Conservation (phyloP, 2,113 vertebrate genomes). For the Blennius ocellaris region DNA sequence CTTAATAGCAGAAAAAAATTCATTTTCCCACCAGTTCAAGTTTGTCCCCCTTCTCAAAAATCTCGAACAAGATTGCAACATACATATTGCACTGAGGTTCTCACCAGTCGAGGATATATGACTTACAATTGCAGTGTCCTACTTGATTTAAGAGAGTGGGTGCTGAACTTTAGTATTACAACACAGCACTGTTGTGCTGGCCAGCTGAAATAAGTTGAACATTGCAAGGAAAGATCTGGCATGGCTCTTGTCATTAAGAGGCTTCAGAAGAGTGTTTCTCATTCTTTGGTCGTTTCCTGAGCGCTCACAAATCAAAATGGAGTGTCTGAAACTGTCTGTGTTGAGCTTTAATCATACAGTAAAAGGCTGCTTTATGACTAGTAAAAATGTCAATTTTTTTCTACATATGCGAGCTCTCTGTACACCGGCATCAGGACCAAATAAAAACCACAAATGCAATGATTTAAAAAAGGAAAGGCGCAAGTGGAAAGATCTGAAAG, state of each 20-base stretch:
- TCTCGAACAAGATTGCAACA: not conserved
- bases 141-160: conserved; percentile 18
- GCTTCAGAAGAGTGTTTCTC: conserved; percentile 29
- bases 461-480: conserved; percentile 2
- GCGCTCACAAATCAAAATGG: conserved; percentile 49
- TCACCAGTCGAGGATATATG: conserved; percentile 16
- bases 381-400: conserved; percentile 21
- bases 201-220: conserved; percentile 18
- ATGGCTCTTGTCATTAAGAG: conserved; percentile 18
- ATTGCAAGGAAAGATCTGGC: conserved; percentile 30
- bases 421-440: conserved; percentile 40
- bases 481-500: not conserved
- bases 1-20: conserved; percentile 14
- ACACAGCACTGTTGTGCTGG: not conserved
- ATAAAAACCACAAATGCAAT: conserved; percentile 28
- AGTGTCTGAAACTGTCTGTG: conserved; percentile 4
- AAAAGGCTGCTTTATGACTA: conserved; percentile 6
- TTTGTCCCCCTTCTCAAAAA: not conserved
- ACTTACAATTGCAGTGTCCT: conserved; percentile 25
- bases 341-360: conserved; percentile 8
- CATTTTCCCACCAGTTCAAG: not conserved
- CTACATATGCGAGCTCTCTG: conserved; percentile 22
- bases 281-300: conserved; percentile 28
- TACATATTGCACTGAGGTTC: not conserved
- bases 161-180: conserved; percentile 19